Percentiles rank a stretch among this genome's conserved stretches.
phyloP scores from a whole-genome alignment of 1,140 invertebrate genomes.

The Asobara japonica region DNA sequence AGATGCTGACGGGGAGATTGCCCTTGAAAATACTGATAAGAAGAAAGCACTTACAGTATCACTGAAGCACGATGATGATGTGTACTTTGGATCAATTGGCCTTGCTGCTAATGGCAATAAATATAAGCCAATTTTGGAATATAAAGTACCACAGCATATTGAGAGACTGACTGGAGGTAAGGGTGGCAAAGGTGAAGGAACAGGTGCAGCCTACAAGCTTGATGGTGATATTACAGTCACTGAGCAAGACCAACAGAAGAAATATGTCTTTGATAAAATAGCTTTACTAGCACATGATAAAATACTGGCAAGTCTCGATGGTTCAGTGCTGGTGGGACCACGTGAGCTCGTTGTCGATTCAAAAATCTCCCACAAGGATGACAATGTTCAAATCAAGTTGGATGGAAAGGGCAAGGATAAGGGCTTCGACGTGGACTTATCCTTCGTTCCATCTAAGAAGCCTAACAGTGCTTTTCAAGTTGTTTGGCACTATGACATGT shows the following conservation, averaged over 20 bases:
- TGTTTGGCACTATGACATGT: conserved; percentile 60
- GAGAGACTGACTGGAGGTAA: conserved; percentile 54
- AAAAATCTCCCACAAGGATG: conserved; percentile 66
- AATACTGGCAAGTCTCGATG: conserved; percentile 65
- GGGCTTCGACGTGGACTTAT: conserved; percentile 36
- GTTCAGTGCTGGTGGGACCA: conserved; percentile 63
- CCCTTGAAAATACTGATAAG: conserved; percentile 66
- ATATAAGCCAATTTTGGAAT: conserved; percentile 77
- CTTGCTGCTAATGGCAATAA: conserved; percentile 70
- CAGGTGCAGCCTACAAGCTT: conserved; percentile 58
- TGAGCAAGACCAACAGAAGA: conserved; percentile 61
- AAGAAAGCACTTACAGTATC: conserved; percentile 69
- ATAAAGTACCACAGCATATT: conserved; percentile 70
- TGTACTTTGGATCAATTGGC: conserved; percentile 73
- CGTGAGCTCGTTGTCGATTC: conserved; percentile 63
- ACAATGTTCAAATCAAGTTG: conserved; percentile 63
- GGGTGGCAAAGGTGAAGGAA: conserved; percentile 39
- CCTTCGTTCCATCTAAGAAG: conserved; percentile 60
- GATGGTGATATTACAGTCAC: conserved; percentile 69
- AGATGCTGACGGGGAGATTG: conserved; percentile 65
- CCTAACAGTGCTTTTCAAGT: conserved; percentile 71
- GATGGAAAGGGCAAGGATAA: conserved; percentile 44
- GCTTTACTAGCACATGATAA: conserved; percentile 62
- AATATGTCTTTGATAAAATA: conserved; percentile 71
- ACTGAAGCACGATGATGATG: conserved; percentile 68